These are phyloP conservation scores for Thunnus albacares DNA, from an alignment of 2,797 vertebrate genomes.

Conservation along the genomic window DNA sequence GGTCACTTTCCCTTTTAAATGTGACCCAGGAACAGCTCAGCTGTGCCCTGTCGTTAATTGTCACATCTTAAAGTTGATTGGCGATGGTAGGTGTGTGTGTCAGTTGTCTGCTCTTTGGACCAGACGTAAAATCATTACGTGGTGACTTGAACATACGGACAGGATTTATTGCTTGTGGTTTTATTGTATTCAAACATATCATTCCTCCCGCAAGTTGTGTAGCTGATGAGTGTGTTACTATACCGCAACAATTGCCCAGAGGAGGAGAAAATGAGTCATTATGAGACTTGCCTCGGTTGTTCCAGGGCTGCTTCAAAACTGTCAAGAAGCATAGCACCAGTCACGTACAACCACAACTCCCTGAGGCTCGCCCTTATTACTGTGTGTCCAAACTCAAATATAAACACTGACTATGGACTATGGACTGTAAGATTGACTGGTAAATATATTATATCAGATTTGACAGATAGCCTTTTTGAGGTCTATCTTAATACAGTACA, in stretches of 20 bases:
- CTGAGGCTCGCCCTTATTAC: neutral
- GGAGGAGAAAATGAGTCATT: neutral
- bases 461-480: neutral
- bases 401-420: neutral
- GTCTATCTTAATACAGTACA: neutral
- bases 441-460: neutral
- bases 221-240: neutral
- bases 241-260: too few relatives aligned
- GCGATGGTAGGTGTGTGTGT: conserved; percentile 17
- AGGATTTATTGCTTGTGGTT: conserved; percentile 1
- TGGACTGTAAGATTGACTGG: neutral
- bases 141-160: neutral
- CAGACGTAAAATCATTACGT: neutral
- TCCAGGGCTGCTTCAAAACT: conserved; percentile 14
- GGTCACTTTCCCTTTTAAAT: conserved; percentile 63
- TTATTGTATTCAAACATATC: conserved; percentile 2
- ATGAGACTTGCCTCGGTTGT: neutral
- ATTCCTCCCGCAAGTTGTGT: neutral
- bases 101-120: neutral
- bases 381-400: neutral
- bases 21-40: conserved; percentile 46
- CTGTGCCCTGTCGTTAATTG: conserved; percentile 54
- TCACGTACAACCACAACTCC: neutral
- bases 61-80: conserved; percentile 38
- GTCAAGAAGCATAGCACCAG: neutral